Evolutionary conservation across 2,797 vertebrate genomes (phyloP), one percentile per base, ranked within the genome.

Genomic region (Poecilia wingei): DNA sequence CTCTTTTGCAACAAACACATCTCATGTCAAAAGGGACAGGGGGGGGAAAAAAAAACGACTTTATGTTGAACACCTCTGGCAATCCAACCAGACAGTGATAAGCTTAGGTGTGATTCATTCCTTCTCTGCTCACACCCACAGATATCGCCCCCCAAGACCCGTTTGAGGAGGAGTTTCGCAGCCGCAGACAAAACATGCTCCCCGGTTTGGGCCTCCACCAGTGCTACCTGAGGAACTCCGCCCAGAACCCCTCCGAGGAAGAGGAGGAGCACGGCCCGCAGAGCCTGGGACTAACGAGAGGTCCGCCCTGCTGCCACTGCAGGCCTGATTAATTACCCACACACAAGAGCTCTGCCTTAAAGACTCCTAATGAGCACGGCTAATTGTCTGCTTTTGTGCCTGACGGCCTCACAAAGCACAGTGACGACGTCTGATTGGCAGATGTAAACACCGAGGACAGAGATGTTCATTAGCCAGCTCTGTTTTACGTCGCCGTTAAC

Each of bases 161-260:
- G 81, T 90, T 95, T 41, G 96, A 95, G 0, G 97, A 97, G n/a
- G 97, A 98, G 78, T 93, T 93, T 79, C 90, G 91, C 82, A 94
- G 95, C 78, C 93, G 96, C 87, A 96, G 97, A 94, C 97, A 97
- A 81, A 96, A 93, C 0, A 68, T 95, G 0, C 93, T 97, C 74
- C 96, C 96, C 6, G 93, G 90, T 84, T 86, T 94, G 55, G 81
- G 94, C 0, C 88, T 88, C 74, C 86, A 94, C 82, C 87, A 92
- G 39, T 96, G 95, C 84, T 94, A 92, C 86, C 94, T 97, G 83
- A 96, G 90, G 86, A 96, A 92, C 41, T 81, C 86, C 61, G 87
- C 94, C 75, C 96, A 95, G n/a, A 93, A 78, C 78, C 90, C 87
- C 0, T 95, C 95, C 0, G 97, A 98, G 64, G 95, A 96, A 61